A percentile compares a stretch with the other conserved stretches of the same genome.
phyloP scores from a whole-genome alignment of 1,140 invertebrate genomes.

The Camponotus vicinus region DNA sequence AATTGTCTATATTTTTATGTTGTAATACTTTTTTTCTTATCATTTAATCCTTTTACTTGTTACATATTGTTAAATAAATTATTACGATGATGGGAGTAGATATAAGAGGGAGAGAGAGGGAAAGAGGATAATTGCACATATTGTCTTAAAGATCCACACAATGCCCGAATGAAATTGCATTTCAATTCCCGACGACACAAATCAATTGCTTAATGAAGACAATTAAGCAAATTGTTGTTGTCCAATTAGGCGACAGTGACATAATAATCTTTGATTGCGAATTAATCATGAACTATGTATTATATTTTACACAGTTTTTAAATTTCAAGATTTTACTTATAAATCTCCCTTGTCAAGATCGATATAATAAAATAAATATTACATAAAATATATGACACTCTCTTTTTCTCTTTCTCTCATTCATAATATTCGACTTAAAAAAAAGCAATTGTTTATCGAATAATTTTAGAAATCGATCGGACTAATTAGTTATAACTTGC shows the following conservation, averaged over 20 bases:
- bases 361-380: background rate
- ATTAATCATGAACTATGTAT: constrained; percentile 43
- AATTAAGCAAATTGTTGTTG: constrained; percentile 51
- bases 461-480: background rate
- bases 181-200: background rate
- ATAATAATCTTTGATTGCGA: constrained; percentile 34
- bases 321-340: background rate
- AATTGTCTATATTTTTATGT: too few relatives aligned
- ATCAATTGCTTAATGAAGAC: constrained; percentile 47
- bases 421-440: background rate
- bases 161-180: constrained; percentile 30
- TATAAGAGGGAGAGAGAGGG: background rate
- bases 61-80: background rate
- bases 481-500: background rate
- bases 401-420: too few relatives aligned
- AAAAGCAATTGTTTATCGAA: background rate
- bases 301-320: background rate
- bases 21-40: background rate
- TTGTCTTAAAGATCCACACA: constrained; percentile 1
- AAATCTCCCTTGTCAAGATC: background rate
- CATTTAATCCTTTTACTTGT: background rate
- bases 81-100: constrained; percentile 5
- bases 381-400: background rate
- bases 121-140: background rate
- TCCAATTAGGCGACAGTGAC: constrained; percentile 15